Conservation (phyloP, 2,888 invertebrate species). For the Drosophila subquinaria region DNA sequence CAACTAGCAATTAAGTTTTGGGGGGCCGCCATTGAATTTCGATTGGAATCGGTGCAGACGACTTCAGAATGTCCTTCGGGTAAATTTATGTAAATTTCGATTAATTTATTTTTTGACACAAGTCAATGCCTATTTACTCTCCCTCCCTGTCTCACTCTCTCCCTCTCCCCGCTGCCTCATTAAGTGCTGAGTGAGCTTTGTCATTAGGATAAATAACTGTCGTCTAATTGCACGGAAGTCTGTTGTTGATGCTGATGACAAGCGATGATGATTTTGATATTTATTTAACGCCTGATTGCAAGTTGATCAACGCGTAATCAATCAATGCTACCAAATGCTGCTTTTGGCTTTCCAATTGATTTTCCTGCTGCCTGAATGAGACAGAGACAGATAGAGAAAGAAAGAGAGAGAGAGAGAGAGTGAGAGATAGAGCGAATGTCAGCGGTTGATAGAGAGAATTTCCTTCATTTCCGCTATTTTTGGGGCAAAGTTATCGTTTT, state of each 20-base stretch:
- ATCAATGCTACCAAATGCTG: slow-evolving; percentile 54
- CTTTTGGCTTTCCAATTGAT: slow-evolving; percentile 31
- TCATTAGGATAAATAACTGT: slow-evolving; percentile 52
- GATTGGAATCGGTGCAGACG: slow-evolving; percentile 51
- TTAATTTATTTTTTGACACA: slow-evolving; percentile 70
- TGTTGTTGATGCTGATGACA: slow-evolving; percentile 61
- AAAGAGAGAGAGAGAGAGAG: background rate
- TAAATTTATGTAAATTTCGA: slow-evolving; percentile 75
- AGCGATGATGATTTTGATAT: slow-evolving; percentile 33
- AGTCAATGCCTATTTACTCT: slow-evolving; percentile 7
- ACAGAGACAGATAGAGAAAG: background rate
- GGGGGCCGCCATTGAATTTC: slow-evolving; percentile 52
- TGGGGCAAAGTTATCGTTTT: slow-evolving; percentile 42
- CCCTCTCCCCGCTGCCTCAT: slow-evolving; percentile 20
- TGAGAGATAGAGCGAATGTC: background rate
- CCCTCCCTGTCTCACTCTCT: no score
- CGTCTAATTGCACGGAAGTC: slow-evolving; percentile 73
- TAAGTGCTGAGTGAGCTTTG: slow-evolving; percentile 33
- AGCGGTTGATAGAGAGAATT: slow-evolving; percentile 31
- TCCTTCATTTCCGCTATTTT: slow-evolving; percentile 56
- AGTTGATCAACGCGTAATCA: slow-evolving; percentile 56
- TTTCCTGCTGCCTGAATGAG: slow-evolving; percentile 20
- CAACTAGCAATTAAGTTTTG: slow-evolving; percentile 66
- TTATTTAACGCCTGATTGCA: slow-evolving; percentile 66
- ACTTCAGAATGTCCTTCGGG: slow-evolving; percentile 40